Evolutionary conservation across 2,797 vertebrate genomes (phyloP).

Genomic region (Poeciliopsis presidionis): DNA sequence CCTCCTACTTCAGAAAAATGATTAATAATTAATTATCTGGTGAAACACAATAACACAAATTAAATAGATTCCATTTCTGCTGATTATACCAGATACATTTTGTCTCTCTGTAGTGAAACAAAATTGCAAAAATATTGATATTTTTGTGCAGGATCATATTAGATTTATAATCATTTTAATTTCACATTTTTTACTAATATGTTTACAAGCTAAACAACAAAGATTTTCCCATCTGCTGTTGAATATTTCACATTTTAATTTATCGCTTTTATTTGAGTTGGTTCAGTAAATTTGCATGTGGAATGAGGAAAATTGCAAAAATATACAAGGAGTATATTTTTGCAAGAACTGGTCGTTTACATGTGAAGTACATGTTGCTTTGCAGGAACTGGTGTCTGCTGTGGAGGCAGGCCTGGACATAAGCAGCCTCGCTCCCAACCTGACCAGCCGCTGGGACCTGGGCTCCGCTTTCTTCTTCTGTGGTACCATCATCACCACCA

Average conservation of each 20-base stretch:
- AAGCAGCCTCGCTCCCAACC: conserved; percentile 72
- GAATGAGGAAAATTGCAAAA: neutral
- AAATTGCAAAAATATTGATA: neutral
- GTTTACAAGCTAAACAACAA: neutral
- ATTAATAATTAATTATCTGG: neutral
- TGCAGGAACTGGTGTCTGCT: conserved; percentile 82
- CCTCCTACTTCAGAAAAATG: neutral
- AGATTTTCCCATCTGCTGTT: neutral
- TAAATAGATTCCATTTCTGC: neutral
- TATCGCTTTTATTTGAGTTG: neutral
- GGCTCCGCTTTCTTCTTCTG: conserved; percentile 92
- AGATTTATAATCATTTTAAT: neutral
- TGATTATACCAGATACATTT: neutral
- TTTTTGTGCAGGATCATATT: neutral
- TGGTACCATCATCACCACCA: conserved; percentile 94
- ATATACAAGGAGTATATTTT: neutral
- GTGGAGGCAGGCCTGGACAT: conserved; percentile 85
- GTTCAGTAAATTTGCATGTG: neutral
- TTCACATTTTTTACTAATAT: neutral
- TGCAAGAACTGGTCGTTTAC: neutral
- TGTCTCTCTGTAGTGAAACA: neutral
- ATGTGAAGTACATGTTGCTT: neutral
- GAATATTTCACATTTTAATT: neutral
- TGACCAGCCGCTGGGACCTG: conserved; percentile 86
- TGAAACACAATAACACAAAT: neutral